These are phyloP conservation scores for Taeniopygia guttata DNA, from an alignment of 2,797 vertebrate genomes.

Conservation along the genomic window DNA sequence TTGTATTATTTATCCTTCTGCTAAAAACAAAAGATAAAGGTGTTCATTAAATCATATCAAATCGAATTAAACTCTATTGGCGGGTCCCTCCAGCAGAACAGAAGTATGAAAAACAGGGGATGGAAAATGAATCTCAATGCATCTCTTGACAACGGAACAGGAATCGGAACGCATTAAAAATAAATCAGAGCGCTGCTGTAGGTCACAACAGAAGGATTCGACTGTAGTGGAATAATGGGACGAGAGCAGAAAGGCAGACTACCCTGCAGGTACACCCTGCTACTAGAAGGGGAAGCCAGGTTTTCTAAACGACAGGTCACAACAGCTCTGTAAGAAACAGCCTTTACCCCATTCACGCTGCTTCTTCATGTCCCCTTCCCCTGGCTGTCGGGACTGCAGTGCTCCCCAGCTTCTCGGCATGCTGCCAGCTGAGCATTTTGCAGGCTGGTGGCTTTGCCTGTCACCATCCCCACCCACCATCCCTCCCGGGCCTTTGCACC, in stretches of 20 bases:
- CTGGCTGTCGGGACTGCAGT: neutral
- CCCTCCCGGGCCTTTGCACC: neutral
- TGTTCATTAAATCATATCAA: constrained; percentile 60
- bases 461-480: too few species aligned
- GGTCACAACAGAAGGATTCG: constrained; percentile 56
- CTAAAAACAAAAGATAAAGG: constrained; percentile 66
- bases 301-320: neutral
- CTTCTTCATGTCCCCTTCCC: neutral
- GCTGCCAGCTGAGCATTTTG: neutral
- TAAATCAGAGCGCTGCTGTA: constrained; percentile 62
- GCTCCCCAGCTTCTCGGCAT: neutral
- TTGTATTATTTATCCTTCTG: constrained; percentile 19
- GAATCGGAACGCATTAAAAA: constrained; percentile 57
- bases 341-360: neutral
- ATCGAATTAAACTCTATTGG: constrained; percentile 60
- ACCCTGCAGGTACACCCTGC: constrained; percentile 4
- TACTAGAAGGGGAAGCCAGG: neutral
- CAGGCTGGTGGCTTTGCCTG: neutral
- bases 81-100: constrained; percentile 54
- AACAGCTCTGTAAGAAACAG: neutral
- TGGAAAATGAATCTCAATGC: constrained; percentile 58
- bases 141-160: constrained; percentile 44
- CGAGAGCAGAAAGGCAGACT: neutral
- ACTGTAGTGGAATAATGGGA: constrained; percentile 35
- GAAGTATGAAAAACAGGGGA: constrained; percentile 51